Base-by-base conservation (phyloP, 53 echinoderm and acorn worm genomes). In the Pentamera pediparva region DNA sequence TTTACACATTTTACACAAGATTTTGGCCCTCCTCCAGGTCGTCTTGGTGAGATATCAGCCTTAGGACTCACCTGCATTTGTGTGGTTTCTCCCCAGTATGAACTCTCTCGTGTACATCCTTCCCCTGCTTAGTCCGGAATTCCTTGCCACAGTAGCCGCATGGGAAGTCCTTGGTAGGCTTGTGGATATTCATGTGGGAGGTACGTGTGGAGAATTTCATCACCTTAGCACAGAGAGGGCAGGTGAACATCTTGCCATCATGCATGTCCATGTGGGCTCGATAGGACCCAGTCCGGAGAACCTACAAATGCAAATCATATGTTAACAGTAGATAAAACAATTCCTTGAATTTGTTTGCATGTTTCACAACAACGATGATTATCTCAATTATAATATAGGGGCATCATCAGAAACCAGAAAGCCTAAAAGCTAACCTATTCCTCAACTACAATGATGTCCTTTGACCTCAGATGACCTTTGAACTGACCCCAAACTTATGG, bases 81-180 rank as follows among this genome's bases (percentile, higher is more conserved):
- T 33, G 32, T 4, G 73, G 73, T 19, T 37, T n/a, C 17, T 72
- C 73, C 32, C 73, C 73, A 15, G 73, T 72, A 31, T 72, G 73
- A 32, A 38, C 38, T 24, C 73, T 52, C 21, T 33, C 11, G 73
- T 72, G 73, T 34, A 37, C 53, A 3, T 17, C 27, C 36, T 52
- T 33, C 0, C 19, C 53, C 34, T 50, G 51, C 55, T 72, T 72
- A 1, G 55, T 72, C 18, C n/a, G 32, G 36, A 72, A 72, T 4
- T 35, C 21, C 32, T 72, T 72, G 32, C 34, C 21, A 30, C 73
- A 72, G 5, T 15, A 20, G 19, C 15, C 13, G 25, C 73, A 72
- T 20, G 19, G 32, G 34, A n/a, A 35, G 36, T 72, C 51, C 30
- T 52, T 72, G 18, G 15, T 72, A 17, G 35, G 32, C 51, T 34